A percentile compares a stretch with the other conserved stretches of the same genome.
Conservation (phyloP, 2,797 vertebrate species). For the Miopithecus talapoin region DNA sequence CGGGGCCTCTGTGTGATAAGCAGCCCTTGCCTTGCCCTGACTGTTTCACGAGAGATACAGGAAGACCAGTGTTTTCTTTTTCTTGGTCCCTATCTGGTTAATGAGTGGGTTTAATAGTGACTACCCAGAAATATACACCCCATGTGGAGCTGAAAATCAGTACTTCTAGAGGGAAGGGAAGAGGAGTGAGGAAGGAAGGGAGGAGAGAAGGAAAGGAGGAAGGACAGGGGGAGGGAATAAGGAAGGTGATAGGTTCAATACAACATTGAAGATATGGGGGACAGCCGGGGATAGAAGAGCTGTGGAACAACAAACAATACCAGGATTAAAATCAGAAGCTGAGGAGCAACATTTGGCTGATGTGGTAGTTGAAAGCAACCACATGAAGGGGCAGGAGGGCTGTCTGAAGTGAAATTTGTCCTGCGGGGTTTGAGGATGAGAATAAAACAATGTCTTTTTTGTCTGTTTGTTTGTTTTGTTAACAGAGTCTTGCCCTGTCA, state of each 20-base stretch:
- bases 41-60: not conserved
- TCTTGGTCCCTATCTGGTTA: not conserved
- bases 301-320: accelerated
- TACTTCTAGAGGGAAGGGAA: not conserved
- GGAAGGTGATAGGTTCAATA: not conserved
- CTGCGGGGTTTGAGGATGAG: not conserved
- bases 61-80: not conserved
- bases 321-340: not conserved
- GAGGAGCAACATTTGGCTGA: not conserved
- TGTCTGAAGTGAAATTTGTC: not conserved
- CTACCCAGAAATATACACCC: not conserved
- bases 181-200: not conserved
- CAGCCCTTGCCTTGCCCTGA: not conserved
- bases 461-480: too few relatives aligned
- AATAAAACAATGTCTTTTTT: not conserved
- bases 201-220: not conserved
- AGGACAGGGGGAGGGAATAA: not conserved
- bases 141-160: not conserved
- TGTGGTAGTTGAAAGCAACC: not conserved
- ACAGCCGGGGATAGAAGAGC: not conserved
- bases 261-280: not conserved
- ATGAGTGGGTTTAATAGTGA: not conserved
- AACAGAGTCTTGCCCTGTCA: not conserved
- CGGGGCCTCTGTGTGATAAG: not conserved
- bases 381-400: not conserved